Conservation (phyloP, 2,797 vertebrate genomes). For the Poecilia picta region DNA sequence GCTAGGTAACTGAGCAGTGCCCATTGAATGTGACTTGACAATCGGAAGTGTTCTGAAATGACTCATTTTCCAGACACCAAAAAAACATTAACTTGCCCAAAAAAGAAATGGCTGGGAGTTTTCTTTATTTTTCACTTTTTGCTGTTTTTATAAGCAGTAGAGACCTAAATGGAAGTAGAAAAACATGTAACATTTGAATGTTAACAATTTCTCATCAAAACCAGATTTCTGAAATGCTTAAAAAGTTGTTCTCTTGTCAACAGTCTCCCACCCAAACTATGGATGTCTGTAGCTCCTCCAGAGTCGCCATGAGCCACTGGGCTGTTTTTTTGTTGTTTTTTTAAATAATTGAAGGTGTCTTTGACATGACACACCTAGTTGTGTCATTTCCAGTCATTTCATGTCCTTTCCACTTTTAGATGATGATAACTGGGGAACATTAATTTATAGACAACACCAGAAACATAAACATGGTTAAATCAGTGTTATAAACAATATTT, state of each 20-base stretch:
- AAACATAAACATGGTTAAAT: too few relatives aligned
- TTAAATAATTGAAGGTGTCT: background rate
- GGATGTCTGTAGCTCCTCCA: background rate
- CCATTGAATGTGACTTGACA: too few relatives aligned
- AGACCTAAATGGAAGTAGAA: too few relatives aligned
- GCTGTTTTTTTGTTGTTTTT: background rate
- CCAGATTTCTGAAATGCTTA: background rate
- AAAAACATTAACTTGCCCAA: too few relatives aligned
- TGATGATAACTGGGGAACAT: background rate
- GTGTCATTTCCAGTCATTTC: background rate
- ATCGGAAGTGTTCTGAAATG: too few relatives aligned
- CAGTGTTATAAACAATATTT: too few relatives aligned
- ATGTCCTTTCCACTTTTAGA: background rate
- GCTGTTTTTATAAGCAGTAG: too few relatives aligned
- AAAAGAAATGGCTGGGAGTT: too few relatives aligned
- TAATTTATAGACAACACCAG: background rate
- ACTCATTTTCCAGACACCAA: too few relatives aligned
- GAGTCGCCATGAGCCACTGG: background rate
- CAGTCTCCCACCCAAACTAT: background rate
- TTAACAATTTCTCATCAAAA: background rate
- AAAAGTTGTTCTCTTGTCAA: background rate
- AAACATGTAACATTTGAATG: too few relatives aligned
- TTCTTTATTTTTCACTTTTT: too few relatives aligned
- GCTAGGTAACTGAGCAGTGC: too few relatives aligned
- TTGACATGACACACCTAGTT: background rate